These are phyloP conservation scores for Sebastes vulpes DNA, from an alignment of 2,797 vertebrate genomes.

Conservation along the genomic window DNA sequence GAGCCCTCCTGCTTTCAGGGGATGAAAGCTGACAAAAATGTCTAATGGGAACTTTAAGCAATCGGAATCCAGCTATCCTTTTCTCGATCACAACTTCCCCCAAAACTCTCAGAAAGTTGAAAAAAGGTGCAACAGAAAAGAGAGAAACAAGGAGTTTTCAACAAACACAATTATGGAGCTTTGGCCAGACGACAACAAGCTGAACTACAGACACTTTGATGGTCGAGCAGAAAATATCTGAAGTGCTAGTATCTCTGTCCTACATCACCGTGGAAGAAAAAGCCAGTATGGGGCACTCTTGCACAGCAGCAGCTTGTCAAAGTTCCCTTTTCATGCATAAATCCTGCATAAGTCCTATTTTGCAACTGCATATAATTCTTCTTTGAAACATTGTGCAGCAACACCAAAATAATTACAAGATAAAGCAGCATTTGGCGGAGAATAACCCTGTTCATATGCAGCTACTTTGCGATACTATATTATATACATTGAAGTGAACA, in stretches of 20 bases:
- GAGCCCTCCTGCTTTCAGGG: background rate
- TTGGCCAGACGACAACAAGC: background rate
- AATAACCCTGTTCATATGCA: background rate
- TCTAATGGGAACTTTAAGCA: background rate
- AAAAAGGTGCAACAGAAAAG: background rate
- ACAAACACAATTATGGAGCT: background rate
- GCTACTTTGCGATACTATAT: background rate
- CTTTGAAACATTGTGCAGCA: background rate
- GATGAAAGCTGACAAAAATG: conserved; percentile 17
- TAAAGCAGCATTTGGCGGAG: background rate
- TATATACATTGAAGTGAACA: no score
- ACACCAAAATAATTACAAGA: background rate
- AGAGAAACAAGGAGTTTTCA: background rate
- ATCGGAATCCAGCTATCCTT: background rate
- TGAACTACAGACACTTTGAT: background rate
- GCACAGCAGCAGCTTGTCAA: background rate
- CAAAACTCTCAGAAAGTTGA: background rate
- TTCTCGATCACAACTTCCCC: background rate
- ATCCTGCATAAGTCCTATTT: background rate
- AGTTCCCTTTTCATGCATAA: background rate
- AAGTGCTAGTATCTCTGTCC: background rate
- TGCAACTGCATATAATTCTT: background rate
- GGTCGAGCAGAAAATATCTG: background rate
- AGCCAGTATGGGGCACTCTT: background rate
- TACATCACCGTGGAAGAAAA: background rate